phyloP scores from a whole-genome alignment of 2,888 invertebrate species.

The Allophyes oxyacanthae region DNA sequence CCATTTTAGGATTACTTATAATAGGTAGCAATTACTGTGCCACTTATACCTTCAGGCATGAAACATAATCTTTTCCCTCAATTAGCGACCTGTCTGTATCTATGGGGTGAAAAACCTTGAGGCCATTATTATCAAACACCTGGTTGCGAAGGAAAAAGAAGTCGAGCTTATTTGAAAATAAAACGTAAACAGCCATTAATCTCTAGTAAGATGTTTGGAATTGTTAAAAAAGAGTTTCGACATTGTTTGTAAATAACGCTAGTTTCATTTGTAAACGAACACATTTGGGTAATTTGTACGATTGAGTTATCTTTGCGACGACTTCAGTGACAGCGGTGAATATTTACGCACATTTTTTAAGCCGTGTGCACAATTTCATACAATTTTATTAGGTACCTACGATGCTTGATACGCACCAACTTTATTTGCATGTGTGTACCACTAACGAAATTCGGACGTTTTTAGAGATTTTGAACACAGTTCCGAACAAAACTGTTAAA shows the following conservation, averaged over 20 bases:
- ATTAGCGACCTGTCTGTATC: conserved; percentile 65
- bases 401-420: no score
- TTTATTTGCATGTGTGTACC: no score
- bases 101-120: conserved; percentile 60
- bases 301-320: conserved; percentile 26
- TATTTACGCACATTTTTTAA: conserved; percentile 1
- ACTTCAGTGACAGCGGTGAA: neutral
- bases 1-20: conserved; percentile 5
- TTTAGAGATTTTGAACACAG: no score
- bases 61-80: conserved; percentile 70
- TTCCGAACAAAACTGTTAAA: no score
- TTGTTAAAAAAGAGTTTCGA: conserved; percentile 59
- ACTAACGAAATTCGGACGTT: no score
- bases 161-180: conserved; percentile 49
- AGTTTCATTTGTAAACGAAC: conserved; percentile 61
- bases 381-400: no score
- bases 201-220: conserved; percentile 60
- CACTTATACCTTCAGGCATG: conserved; percentile 57
- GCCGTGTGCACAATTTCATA: no score
- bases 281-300: conserved; percentile 39
- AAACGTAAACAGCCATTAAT: conserved; percentile 62
- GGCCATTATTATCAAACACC: conserved; percentile 70
- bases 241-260: conserved; percentile 68
- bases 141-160: conserved; percentile 60
- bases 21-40: conserved; percentile 31